Evolutionary conservation across 1,140 invertebrate species (phyloP).

Genomic region (Manduca sexta): DNA sequence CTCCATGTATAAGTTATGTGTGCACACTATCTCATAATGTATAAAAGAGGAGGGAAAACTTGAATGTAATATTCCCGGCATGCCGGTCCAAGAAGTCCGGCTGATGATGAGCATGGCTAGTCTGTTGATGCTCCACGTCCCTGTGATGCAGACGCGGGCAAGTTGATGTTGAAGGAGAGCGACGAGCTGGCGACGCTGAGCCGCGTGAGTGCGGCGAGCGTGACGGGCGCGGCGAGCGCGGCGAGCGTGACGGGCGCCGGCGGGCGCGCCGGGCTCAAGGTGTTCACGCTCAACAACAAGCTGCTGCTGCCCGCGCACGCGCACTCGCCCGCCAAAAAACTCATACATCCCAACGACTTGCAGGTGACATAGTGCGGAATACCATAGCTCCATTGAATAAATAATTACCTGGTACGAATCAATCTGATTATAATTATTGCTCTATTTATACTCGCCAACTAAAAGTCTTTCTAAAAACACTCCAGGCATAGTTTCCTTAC

Average conservation of each 20-base stretch:
- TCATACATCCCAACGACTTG: conserved; percentile 18
- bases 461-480: no score
- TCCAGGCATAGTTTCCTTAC: no score
- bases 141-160: conserved; percentile 44
- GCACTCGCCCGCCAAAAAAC: conserved; percentile 12
- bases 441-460: background rate
- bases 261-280: conserved; percentile 23
- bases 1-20: no score
- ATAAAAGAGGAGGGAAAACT: no score
- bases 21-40: no score
- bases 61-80: no score
- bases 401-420: no score
- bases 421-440: no score
- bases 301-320: conserved; percentile 5
- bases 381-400: no score
- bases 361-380: conserved; percentile 10
- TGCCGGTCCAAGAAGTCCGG: no score
- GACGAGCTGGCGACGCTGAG: background rate
- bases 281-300: conserved; percentile 29
- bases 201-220: background rate
- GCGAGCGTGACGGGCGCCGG: conserved; percentile 12
- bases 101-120: no score
- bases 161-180: conserved; percentile 50
- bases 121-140: no score
- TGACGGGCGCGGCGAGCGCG: background rate